phyloP scores from a whole-genome alignment of 2,113 vertebrate species.

The Indicator maculatus region DNA sequence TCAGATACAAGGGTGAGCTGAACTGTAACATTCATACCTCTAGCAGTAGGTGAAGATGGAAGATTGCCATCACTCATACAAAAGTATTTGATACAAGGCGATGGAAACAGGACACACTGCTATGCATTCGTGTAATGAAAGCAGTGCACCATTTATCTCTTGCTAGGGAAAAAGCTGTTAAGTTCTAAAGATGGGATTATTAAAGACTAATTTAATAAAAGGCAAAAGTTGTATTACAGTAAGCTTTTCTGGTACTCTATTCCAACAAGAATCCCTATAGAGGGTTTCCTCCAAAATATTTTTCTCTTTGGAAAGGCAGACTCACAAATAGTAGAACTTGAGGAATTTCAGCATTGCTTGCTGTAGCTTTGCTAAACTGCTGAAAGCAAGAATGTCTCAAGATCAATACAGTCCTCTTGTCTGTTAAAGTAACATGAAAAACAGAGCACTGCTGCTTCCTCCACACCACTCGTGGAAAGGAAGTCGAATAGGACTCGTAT shows the following conservation, averaged over 20 bases:
- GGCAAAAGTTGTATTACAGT: not conserved
- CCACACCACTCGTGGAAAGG: not conserved
- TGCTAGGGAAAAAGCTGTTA: not conserved
- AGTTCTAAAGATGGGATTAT: not conserved
- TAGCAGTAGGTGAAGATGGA: not conserved
- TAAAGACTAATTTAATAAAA: not conserved
- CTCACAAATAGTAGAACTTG: not conserved
- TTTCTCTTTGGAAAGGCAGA: not conserved
- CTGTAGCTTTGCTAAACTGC: not conserved
- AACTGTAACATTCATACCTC: not conserved
- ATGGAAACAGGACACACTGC: not conserved
- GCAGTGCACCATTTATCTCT: not conserved
- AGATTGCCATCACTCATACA: not conserved
- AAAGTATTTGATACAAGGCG: not conserved
- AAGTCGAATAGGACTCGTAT: not conserved
- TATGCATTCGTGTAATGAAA: not conserved
- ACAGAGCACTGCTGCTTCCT: conserved; percentile 15
- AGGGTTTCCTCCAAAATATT: fast-evolving
- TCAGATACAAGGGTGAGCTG: not conserved
- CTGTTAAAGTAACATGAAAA: conserved; percentile 45
- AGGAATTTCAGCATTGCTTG: not conserved
- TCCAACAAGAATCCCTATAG: not conserved
- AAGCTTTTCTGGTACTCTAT: not conserved
- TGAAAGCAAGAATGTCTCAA: not conserved
- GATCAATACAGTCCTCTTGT: not conserved